phyloP scores from a whole-genome alignment of 2,797 vertebrate genomes.

The Melanotaenia trifasciata region DNA sequence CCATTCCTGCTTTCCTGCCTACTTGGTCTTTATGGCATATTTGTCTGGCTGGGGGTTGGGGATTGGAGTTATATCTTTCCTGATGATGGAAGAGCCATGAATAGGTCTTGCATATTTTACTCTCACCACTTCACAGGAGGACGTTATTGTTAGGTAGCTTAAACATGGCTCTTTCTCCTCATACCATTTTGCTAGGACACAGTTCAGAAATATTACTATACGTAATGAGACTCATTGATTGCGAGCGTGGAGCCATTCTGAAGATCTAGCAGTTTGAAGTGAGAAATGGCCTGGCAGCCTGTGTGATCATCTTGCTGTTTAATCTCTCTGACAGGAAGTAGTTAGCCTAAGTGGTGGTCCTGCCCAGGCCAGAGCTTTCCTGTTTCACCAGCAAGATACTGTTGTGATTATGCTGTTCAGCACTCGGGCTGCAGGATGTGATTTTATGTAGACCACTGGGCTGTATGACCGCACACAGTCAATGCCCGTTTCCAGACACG shows the following conservation, averaged over 20 bases:
- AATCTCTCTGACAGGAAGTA: constrained; percentile 90
- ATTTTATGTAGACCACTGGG: not conserved
- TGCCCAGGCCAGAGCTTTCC: constrained; percentile 89
- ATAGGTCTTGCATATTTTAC: constrained; percentile 7
- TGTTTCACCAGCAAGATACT: constrained; percentile 80
- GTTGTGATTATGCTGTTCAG: constrained; percentile 72
- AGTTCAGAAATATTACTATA: constrained; percentile 19
- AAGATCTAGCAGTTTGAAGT: constrained; percentile 37
- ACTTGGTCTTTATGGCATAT: constrained; percentile 18
- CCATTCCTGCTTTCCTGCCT: constrained; percentile 46
- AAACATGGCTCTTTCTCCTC: constrained; percentile 10
- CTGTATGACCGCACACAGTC: constrained; percentile 1
- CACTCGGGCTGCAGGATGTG: constrained; percentile 17
- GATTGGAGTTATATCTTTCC: constrained; percentile 19
- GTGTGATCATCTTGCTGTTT: constrained; percentile 67
- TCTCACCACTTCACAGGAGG: constrained; percentile 7
- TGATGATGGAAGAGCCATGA: constrained; percentile 1
- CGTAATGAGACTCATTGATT: constrained; percentile 49
- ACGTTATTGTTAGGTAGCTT: not conserved
- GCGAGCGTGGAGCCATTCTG: constrained; percentile 16
- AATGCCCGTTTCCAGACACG: not conserved
- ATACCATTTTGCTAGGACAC: not conserved
- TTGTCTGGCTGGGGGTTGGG: constrained; percentile 11
- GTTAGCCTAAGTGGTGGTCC: constrained; percentile 87
- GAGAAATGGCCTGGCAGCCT: constrained; percentile 48